phyloP scores from a whole-genome alignment of 2,797 vertebrate genomes.

The Mormyrops attenuatus region DNA sequence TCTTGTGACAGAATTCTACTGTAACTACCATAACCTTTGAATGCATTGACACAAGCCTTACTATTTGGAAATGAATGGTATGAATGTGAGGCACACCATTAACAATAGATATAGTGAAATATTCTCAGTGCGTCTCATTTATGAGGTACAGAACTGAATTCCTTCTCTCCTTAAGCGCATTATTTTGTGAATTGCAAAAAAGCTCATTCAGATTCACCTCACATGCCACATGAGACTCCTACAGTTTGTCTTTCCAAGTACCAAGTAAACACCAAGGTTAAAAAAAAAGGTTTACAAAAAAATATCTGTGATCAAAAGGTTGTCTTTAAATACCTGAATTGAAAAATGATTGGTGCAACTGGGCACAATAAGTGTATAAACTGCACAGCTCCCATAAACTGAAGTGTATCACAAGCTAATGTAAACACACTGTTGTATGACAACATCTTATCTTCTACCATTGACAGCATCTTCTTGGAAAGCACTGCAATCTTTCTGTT shows the following conservation, averaged over 20 bases:
- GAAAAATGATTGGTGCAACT: neutral
- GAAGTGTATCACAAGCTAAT: neutral
- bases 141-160: neutral
- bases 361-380: neutral
- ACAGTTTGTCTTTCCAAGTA: neutral
- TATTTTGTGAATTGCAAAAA: neutral
- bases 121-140: neutral
- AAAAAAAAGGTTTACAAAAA: neutral
- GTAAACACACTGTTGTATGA: neutral
- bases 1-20: neutral
- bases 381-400: neutral
- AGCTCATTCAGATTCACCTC: neutral
- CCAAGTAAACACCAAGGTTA: neutral
- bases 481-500: slow-evolving; percentile 11
- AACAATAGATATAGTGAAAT: neutral
- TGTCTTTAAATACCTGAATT: neutral
- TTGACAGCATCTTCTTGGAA: neutral
- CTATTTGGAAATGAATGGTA: neutral
- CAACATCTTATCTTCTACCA: neutral
- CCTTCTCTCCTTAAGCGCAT: neutral
- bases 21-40: neutral
- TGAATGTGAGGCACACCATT: neutral
- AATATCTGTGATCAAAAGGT: neutral
- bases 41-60: neutral
- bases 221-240: neutral